These are phyloP conservation scores for Steinernema carpocapsae DNA, from an alignment of 2,888 invertebrate species.

Conservation along the genomic window DNA sequence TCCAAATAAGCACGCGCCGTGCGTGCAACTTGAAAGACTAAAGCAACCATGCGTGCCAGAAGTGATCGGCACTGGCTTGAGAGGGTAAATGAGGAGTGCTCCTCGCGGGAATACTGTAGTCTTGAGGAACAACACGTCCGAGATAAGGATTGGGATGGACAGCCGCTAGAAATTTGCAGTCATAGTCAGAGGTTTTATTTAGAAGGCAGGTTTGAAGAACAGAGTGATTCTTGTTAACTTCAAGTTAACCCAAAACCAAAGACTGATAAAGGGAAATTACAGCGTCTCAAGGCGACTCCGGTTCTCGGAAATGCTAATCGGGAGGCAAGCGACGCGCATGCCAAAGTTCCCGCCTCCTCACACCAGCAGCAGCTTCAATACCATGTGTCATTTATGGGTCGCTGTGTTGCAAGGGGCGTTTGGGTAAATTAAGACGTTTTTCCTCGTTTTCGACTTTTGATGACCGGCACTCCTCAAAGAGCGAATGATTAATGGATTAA, in stretches of 20 bases:
- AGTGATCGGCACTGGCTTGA: constrained; percentile 1
- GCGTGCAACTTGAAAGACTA: constrained; percentile 7
- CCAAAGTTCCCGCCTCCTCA: constrained; percentile 5
- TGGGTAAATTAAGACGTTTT: not conserved
- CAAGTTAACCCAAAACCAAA: not conserved
- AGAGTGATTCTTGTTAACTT: too few species aligned
- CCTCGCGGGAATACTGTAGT: too few species aligned
- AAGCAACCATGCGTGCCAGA: not conserved
- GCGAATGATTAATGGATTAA: constrained; percentile 24
- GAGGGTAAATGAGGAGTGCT: constrained; percentile 6
- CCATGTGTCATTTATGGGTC: constrained; percentile 21
- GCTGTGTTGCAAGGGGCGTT: not conserved
- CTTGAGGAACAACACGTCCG: too few species aligned
- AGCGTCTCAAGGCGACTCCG: not conserved
- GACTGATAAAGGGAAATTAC: constrained; percentile 29
- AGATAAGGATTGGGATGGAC: too few species aligned
- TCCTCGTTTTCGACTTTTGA: not conserved
- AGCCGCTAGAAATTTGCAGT: too few species aligned
- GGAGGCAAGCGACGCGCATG: not conserved
- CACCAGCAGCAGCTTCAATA: not conserved
- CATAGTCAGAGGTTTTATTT: not conserved
- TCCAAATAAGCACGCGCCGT: constrained; percentile 20
- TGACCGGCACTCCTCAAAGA: not conserved
- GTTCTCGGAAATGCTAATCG: not conserved
- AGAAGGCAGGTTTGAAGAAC: too few species aligned